phyloP scores from a whole-genome alignment of 2,113 vertebrate species.

The Sterrhoptilus dennistouni region DNA sequence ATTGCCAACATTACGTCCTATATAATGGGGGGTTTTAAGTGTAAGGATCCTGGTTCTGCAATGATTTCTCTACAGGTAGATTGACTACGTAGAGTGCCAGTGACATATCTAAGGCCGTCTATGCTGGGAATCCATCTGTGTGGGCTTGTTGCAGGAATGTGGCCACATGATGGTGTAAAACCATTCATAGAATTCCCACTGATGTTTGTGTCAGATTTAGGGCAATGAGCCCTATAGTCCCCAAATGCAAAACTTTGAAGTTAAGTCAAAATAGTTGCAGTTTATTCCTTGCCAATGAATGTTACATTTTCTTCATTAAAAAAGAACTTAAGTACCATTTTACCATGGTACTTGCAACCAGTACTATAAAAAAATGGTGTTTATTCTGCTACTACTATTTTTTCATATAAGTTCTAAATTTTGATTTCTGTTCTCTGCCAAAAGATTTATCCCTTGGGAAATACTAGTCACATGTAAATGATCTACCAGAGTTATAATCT shows the following conservation, averaged over 20 bases:
- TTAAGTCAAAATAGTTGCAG: background rate
- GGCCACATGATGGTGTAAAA: background rate
- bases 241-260: background rate
- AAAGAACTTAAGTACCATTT: background rate
- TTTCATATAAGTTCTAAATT: background rate
- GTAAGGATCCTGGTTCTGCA: background rate
- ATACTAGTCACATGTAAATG: background rate
- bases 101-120: background rate
- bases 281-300: background rate
- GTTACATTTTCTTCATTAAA: background rate
- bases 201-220: background rate
- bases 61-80: background rate
- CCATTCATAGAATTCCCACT: background rate
- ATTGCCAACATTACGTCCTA: background rate
- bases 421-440: background rate
- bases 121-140: background rate
- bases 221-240: background rate
- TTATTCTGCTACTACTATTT: background rate
- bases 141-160: background rate
- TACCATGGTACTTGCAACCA: background rate
- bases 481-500: background rate
- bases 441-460: background rate
- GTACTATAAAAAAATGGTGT: background rate
- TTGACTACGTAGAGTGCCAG: background rate
- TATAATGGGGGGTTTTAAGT: accelerated